Conservation (phyloP, 2,113 vertebrate species). For the Anhinga rufa region DNA sequence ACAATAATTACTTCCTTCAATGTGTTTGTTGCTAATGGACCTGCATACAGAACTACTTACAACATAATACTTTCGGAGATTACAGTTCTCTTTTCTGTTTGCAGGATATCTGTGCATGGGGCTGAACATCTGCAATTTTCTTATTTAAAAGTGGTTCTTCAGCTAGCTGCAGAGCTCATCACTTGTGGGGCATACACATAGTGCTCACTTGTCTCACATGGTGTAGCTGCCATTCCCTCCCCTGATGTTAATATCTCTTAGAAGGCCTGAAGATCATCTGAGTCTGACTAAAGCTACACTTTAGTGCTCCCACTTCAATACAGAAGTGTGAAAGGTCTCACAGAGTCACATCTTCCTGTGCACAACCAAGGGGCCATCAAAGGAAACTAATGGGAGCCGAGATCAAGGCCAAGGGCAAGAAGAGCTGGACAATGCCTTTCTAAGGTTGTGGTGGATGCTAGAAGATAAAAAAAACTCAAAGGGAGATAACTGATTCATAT, state of each 20-base stretch:
- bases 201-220: background rate
- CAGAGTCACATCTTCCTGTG: background rate
- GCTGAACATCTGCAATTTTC: background rate
- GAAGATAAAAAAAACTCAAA: background rate
- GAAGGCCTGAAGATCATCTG: background rate
- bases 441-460: background rate
- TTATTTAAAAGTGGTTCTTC: background rate
- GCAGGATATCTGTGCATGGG: background rate
- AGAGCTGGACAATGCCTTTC: background rate
- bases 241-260: background rate
- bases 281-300: background rate
- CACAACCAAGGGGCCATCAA: background rate
- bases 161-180: background rate
- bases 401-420: background rate
- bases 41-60: background rate
- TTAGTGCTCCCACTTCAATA: background rate
- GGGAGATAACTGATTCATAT: background rate
- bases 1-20: conserved; percentile 43
- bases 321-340: background rate
- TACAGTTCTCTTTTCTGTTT: background rate
- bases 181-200: background rate
- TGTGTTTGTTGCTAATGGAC: background rate
- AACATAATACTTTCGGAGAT: background rate
- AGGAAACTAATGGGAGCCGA: background rate
- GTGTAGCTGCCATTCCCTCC: background rate